Conservation (phyloP, 2,888 invertebrate species). For the Scaptomyza caliginosa region DNA sequence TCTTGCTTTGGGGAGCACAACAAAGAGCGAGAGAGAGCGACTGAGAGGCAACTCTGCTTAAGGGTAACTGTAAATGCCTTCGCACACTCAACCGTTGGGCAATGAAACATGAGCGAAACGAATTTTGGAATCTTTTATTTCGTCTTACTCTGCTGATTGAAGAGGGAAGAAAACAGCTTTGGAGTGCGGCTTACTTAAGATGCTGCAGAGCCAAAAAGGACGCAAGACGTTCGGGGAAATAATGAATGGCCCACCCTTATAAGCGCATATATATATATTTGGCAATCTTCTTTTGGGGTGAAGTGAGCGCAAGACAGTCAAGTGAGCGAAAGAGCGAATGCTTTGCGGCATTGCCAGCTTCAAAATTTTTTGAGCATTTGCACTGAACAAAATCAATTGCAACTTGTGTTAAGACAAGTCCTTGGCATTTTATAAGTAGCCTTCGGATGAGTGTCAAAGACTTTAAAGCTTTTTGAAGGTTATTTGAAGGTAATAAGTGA, state of each 20-base stretch:
- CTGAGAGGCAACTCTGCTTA: slow-evolving; percentile 14
- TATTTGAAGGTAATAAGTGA: too few species aligned
- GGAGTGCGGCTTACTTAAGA: slow-evolving; percentile 48
- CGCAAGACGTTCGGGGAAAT: slow-evolving; percentile 38
- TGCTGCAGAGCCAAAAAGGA: slow-evolving; percentile 30
- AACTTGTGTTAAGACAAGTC: neutral
- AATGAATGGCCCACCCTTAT: slow-evolving; percentile 49
- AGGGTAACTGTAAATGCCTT: slow-evolving; percentile 47
- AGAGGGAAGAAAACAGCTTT: slow-evolving; percentile 37
- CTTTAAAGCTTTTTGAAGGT: neutral
- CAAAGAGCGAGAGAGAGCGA: neutral
- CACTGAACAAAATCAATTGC: slow-evolving; percentile 24
- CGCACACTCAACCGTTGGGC: slow-evolving; percentile 22
- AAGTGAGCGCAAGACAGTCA: slow-evolving; percentile 23
- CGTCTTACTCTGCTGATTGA: neutral
- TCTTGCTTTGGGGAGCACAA: slow-evolving; percentile 17
- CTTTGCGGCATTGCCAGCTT: slow-evolving; percentile 30
- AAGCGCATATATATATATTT: too few species aligned
- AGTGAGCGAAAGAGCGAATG: slow-evolving; percentile 13
- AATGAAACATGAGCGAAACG: slow-evolving; percentile 34
- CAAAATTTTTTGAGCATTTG: slow-evolving; percentile 3
- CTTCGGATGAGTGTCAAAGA: neutral
- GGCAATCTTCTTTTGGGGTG: slow-evolving; percentile 43
- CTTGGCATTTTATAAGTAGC: neutral
- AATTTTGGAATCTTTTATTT: slow-evolving; percentile 46